phyloP scores from a whole-genome alignment of 2,888 invertebrate species.

The Agrotis exclamationis region DNA sequence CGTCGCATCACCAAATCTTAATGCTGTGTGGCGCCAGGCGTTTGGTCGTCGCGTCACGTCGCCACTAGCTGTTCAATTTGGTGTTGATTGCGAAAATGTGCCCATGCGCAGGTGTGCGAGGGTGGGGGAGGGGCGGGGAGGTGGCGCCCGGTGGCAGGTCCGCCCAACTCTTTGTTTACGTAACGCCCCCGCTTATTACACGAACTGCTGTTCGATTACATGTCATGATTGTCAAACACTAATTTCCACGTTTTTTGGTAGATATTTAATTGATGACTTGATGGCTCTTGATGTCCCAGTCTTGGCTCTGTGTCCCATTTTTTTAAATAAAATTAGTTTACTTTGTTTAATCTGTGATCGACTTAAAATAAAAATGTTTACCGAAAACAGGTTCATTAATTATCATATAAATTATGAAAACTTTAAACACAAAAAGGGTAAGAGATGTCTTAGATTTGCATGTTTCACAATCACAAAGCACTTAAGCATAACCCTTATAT shows the following conservation, averaged over 20 bases:
- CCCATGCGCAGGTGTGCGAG: slow-evolving; percentile 83
- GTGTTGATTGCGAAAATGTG: slow-evolving; percentile 83
- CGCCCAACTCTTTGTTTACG: slow-evolving; percentile 90
- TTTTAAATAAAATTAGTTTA: neutral
- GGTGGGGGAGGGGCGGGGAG: slow-evolving; percentile 72
- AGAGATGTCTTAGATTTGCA: neutral
- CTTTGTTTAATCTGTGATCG: too few species aligned
- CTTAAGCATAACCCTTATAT: slow-evolving; percentile 19
- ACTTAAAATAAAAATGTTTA: neutral
- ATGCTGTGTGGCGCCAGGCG: slow-evolving; percentile 71
- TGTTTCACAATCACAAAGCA: slow-evolving; percentile 8
- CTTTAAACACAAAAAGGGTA: neutral
- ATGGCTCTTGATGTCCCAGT: neutral
- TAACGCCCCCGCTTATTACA: slow-evolving; percentile 88
- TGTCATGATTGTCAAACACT: slow-evolving; percentile 35
- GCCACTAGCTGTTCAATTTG: slow-evolving; percentile 69
- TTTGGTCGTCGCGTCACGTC: slow-evolving; percentile 46
- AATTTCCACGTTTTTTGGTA: slow-evolving; percentile 34
- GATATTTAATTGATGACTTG: slow-evolving; percentile 4
- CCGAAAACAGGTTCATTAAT: neutral
- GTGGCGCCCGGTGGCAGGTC: slow-evolving; percentile 85
- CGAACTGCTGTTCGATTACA: slow-evolving; percentile 77
- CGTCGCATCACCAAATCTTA: slow-evolving; percentile 55
- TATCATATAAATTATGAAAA: neutral
- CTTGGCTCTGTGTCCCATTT: neutral